A percentile compares a stretch with the other conserved stretches of the same genome.
Evolutionary conservation across 1,140 invertebrate species (phyloP).

Genomic region (Cyrtorhinus lividipennis): DNA sequence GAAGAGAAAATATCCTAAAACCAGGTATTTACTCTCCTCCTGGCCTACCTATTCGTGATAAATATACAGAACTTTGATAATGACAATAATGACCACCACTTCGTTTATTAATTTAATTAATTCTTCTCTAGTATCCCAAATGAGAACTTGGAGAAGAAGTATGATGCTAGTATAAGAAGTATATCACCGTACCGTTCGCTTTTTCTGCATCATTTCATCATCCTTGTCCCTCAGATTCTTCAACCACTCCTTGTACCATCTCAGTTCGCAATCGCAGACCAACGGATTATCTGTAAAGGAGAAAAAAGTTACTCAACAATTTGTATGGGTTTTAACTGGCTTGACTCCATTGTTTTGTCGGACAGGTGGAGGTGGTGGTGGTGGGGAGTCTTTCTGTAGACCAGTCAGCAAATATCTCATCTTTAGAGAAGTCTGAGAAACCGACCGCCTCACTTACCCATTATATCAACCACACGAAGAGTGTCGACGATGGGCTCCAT

Average conservation of each 20-base stretch:
- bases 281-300: slow-evolving; percentile 64
- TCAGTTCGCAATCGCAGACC: slow-evolving; percentile 69
- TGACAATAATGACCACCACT: too few species aligned
- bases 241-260: slow-evolving; percentile 68
- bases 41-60: too few species aligned
- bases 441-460: slow-evolving; percentile 65
- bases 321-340: background rate
- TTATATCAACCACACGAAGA: slow-evolving; percentile 65
- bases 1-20: too few species aligned
- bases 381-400: background rate
- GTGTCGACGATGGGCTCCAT: slow-evolving; percentile 77
- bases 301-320: background rate
- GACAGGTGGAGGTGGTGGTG: background rate
- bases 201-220: slow-evolving; percentile 72
- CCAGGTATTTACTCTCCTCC: too few species aligned
- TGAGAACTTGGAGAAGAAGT: too few species aligned
- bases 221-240: slow-evolving; percentile 56
- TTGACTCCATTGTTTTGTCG: background rate
- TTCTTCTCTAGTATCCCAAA: too few species aligned
- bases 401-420: background rate
- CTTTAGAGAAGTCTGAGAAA: too few species aligned
- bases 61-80: too few species aligned
- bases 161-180: too few species aligned
- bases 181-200: slow-evolving; percentile 45
- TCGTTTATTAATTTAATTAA: too few species aligned